These are phyloP conservation scores for Hemiscyllium ocellatum DNA, from an alignment of 2,113 vertebrate genomes.

Conservation along the genomic window DNA sequence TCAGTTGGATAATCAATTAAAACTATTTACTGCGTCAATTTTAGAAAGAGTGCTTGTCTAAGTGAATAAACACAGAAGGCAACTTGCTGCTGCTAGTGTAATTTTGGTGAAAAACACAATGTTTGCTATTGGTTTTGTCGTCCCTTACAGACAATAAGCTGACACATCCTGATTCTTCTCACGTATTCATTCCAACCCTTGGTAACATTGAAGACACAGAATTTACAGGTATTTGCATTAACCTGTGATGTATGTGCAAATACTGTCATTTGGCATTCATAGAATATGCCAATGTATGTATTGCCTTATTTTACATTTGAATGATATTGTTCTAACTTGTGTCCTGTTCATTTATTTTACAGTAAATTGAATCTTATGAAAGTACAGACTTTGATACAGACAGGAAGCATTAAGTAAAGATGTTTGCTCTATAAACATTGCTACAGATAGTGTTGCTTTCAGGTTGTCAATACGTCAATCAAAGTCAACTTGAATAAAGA, in stretches of 20 bases:
- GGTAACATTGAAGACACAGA: neutral
- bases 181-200: neutral
- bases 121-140: slow-evolving; percentile 7
- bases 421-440: neutral
- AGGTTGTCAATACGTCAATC: neutral
- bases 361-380: neutral
- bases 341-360: neutral
- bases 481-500: neutral
- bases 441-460: neutral
- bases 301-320: neutral
- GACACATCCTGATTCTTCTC: neutral
- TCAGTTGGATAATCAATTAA: neutral
- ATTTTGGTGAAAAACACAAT: neutral
- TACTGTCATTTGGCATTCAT: neutral
- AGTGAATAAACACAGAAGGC: neutral
- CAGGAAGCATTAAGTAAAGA: neutral
- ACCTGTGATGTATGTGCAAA: neutral
- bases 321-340: neutral
- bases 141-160: slow-evolving; percentile 8
- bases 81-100: neutral
- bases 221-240: neutral
- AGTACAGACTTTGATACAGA: neutral
- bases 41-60: neutral
- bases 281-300: neutral
- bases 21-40: neutral